These are phyloP conservation scores for Dendrocopos noguchii DNA, from an alignment of 2,113 vertebrate species.

Conservation along the genomic window DNA sequence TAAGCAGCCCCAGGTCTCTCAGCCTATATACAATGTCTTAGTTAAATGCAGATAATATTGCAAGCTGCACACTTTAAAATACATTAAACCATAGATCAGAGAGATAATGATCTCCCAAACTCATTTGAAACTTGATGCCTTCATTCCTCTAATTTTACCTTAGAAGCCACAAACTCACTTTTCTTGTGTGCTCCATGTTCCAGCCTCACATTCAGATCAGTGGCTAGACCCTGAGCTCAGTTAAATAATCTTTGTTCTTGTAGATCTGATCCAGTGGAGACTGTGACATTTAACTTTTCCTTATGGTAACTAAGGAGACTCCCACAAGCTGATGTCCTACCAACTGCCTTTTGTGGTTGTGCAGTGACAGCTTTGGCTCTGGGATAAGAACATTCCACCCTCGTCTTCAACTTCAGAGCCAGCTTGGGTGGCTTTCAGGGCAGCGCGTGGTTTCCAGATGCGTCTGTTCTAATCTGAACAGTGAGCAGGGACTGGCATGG, in stretches of 20 bases:
- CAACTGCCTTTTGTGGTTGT: constrained; percentile 62
- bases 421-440: constrained; percentile 55
- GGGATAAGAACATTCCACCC: constrained; percentile 51
- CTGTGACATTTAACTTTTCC: constrained; percentile 56
- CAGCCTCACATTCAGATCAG: not conserved
- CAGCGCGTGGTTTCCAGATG: constrained; percentile 42
- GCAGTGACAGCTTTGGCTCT: not conserved
- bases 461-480: constrained; percentile 1
- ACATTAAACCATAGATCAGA: not conserved
- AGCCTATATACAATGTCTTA: not conserved
- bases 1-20: no score
- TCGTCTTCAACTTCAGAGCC: constrained; percentile 40
- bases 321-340: constrained; percentile 65
- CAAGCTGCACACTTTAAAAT: not conserved
- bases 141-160: not conserved
- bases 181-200: accelerated
- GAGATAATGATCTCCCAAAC: not conserved
- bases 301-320: constrained; percentile 58
- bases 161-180: not conserved
- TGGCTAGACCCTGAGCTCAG: not conserved
- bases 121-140: not conserved
- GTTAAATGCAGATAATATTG: not conserved
- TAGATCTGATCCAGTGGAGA: constrained; percentile 34
- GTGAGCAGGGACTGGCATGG: not conserved
- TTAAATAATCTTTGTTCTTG: not conserved